Evolutionary conservation across 2,113 vertebrate genomes (phyloP).

Genomic region (Danio rerio): GRCz12tu NC_133182.1:57435501-57436000

Average conservation of each 20-base stretch:
- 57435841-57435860: not conserved
- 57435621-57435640: too few species aligned
- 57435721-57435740: too few species aligned
- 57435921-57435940: not conserved
- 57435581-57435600: too few species aligned
- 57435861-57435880: not conserved
- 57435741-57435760: not conserved
- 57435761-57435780: not conserved
- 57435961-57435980: constrained; percentile 89
- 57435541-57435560: too few species aligned
- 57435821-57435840: constrained; percentile 24
- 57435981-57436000: constrained; percentile 79
- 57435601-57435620: too few species aligned
- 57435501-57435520: too few species aligned
- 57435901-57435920: not conserved
- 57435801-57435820: constrained; percentile 56
- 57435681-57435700: too few species aligned
- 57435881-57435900: not conserved
- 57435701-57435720: too few species aligned
- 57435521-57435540: too few species aligned
- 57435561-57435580: too few species aligned
- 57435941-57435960: not conserved
- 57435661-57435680: too few species aligned
- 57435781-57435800: constrained; percentile 48
- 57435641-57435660: too few species aligned